Base-by-base conservation (phyloP, 2,888 invertebrate genomes). In the Malthinus seriepunctatus region DNA sequence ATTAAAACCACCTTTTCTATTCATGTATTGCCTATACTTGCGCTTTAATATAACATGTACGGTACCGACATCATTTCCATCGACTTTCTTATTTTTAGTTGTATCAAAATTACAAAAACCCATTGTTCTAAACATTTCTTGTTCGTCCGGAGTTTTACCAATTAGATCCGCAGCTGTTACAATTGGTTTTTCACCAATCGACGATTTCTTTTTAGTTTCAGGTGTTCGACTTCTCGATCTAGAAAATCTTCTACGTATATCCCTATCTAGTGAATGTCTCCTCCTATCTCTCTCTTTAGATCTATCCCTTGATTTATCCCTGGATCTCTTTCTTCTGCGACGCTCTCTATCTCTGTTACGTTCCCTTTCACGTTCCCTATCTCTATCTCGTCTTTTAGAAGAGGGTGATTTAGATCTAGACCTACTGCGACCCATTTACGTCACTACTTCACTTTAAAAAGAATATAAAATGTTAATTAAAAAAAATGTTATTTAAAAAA, bases 11-110 rank as follows among this genome's bases (percentile, higher is more conserved):
- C 99, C 99, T 80, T 97, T 95, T 63, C 99, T 86, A 80, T 99
- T 99, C 99, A 99, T 99, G 77, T 99, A 99, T 81, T 99, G 98
- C 70, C 97, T 88, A 78, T 97, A 97, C 81, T 97, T 95, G 70
- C 98, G 84, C 81, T 97, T 97, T 60, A 97, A 85, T 63, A 96
- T 95, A 56, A 97, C 94, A 77, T 97, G 97, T 63, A 97, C 96
- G 31, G 90, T 92, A n/a, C 95, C 96, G 52, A 88, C 88, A 70
- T 96, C 93, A 76, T 98, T 98, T 32, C 94, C 95, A 0, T 91
- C 89, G 0, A 98, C 96, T 81, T 93, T 93, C 80, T 95, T 96
- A 69, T 94, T 93, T 83, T 99, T 98, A 0, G 98, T 97, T 0
- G 94, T 88, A 75, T 97, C 93, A 78, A 99, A 99, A 63, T 88